Evolutionary conservation across 2,113 vertebrate species (phyloP), one percentile per base, ranked within the genome.

Genomic region (Charina bottae): DNA sequence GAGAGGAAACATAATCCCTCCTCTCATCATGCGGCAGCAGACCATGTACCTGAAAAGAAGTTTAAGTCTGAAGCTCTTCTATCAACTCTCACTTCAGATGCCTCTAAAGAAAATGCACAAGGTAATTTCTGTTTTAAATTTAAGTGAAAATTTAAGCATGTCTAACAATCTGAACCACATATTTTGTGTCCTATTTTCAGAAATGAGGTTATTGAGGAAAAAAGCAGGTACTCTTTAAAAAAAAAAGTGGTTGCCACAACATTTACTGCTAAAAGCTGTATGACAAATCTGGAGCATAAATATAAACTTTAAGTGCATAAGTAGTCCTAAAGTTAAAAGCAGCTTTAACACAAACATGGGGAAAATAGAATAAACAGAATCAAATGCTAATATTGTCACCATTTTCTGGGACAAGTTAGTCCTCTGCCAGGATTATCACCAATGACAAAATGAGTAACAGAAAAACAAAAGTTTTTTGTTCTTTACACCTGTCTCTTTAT

Each of bases 11-110:
- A 99, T 97, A 99, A 98, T 87, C 97, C 98, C 60, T 98, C 99
- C 9, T 96, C 98, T 92, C 99, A 99, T 93, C 99, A 99, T 96
- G 98, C 98, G 21, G 98, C 98, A 55, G 97, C 99, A 89, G 99
- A 99, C 95, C 99, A 99, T 28, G 97, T 99, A 94, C 98, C 99
- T 68, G 99, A 99, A 97, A 99, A 99, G 98, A 99, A 99, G 96
- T 99, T 99, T 96, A 99, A 99, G 96, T 99, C 99, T n/a, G 99
- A 99, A 97, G 99, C 99, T 92, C 98, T 99, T 95, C 98, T 99
- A 10, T 99, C 99, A 85, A 99, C 99, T 0, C 98, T 99, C 89
- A 99, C 99, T 6, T 99, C 99, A 90, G 99, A 99, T 93, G 98
- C 98, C 64, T 98, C 99, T 96, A 99, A 99, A 97, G 99, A 99